Evolutionary conservation across 2,888 invertebrate genomes (phyloP), one percentile per base, ranked within the genome.

Genomic region (Sinohyriopsis cumingii): DNA sequence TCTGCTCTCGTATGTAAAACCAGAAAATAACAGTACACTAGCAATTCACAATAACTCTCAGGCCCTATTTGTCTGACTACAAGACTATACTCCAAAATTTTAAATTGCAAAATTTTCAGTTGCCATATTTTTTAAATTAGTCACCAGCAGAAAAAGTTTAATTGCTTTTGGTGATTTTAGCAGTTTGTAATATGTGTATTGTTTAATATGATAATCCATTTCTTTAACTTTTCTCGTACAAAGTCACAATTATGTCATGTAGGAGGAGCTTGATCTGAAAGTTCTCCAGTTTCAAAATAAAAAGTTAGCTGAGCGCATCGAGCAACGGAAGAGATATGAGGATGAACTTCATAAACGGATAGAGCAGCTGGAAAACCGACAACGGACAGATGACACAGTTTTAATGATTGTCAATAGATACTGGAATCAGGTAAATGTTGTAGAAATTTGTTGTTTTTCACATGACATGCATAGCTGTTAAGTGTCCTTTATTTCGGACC

Each of bases 201-300:
- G 19, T 53, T 18, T 22, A 7, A 19, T 65, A n/a, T 22, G 20
- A 28, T 53, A 22, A 24, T 5, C 20, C 15, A 9, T 19, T 59
- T n/a, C 22, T 19, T n/a, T 65, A 24, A 19, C 56, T 57, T 25
- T 22, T 24, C 25, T 28, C n/a, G 5, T 54, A n/a, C 22, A 19
- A 22, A 57, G n/a, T n/a, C 56, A 56, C n/a, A 25, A 15, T 62
- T 54, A 12, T 55, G 54, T 55, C 60, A 70, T 75, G 22, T 75
- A 97, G 82, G 98, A 98, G 90, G 98, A 98, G 91, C 95, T 98
- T 95, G 98, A 98, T 90, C 95, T 97, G 87, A 97, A 98, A 93
- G 97, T 98, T 74, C 92, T 98, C 57, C 95, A 96, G 88, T 98
- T 98, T 89, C 99, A 99, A 91, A 98, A 99, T 89, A 96, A 96